These are phyloP conservation scores for Silurus asotus DNA, from an alignment of 2,113 vertebrate genomes.

Conservation along the genomic window DNA sequence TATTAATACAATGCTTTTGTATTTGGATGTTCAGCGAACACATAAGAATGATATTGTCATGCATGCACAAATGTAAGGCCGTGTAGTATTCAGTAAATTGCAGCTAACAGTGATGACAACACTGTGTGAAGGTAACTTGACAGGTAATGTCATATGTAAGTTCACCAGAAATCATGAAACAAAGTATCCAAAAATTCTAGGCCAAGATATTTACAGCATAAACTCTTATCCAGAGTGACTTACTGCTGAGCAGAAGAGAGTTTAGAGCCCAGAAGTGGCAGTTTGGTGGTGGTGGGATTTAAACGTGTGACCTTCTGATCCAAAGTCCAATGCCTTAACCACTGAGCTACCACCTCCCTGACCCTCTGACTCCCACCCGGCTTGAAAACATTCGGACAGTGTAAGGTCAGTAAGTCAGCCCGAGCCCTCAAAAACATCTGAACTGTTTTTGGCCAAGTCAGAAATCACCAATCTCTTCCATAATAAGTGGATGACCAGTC, in stretches of 20 bases:
- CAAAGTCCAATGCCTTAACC: no score
- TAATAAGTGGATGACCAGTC: constrained; percentile 70
- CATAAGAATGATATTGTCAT: not conserved
- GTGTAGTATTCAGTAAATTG: not conserved
- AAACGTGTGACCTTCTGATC: no score
- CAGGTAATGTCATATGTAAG: not conserved
- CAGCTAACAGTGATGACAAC: not conserved
- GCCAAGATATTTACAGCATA: no score
- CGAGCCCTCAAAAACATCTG: constrained; percentile 47
- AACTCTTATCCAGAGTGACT: no score
- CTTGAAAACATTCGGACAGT: not conserved
- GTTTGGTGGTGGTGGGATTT: no score
- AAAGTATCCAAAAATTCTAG: no score
- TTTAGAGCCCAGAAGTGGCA: no score
- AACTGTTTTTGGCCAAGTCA: constrained; percentile 45
- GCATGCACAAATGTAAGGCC: not conserved
- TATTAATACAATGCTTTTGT: not conserved
- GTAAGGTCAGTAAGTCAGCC: constrained; percentile 11
- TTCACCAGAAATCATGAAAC: not conserved
- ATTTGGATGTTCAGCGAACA: not conserved
- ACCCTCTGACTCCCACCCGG: not conserved
- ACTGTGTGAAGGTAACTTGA: not conserved
- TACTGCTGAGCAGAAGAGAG: no score
- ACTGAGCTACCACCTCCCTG: no score
- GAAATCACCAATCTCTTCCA: constrained; percentile 65